Conservation (phyloP, 2,113 vertebrate genomes). For the Promerops cafer region DNA sequence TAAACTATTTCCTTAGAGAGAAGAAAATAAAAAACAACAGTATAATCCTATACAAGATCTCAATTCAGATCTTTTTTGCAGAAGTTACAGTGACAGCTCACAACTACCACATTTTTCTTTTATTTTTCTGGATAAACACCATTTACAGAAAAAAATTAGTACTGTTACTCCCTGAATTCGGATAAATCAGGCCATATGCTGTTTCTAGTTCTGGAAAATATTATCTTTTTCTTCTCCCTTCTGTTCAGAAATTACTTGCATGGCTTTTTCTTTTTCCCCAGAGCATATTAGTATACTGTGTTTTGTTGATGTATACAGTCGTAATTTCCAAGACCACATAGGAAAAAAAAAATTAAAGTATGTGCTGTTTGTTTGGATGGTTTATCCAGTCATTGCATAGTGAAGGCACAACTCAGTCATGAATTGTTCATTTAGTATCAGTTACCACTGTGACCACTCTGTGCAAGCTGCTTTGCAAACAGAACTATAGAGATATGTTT, state of each 20-base stretch:
- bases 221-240: not conserved
- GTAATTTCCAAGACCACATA: not conserved
- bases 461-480: not conserved
- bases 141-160: not conserved
- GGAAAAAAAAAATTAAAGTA: not conserved
- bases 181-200: not conserved
- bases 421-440: not conserved
- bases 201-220: not conserved
- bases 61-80: not conserved
- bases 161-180: not conserved
- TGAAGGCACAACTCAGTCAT: not conserved
- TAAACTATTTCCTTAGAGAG: not conserved
- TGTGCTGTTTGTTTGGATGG: not conserved
- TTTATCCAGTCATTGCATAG: not conserved
- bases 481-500: not conserved
- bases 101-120: not conserved
- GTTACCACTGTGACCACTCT: not conserved
- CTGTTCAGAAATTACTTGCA: not conserved
- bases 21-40: not conserved
- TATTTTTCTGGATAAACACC: not conserved
- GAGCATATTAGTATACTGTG: not conserved
- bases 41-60: not conserved
- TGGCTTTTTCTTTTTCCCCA: accelerated
- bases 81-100: not conserved
- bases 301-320: not conserved